These are phyloP conservation scores for Zaprionus ornatus DNA, from an alignment of 1,140 invertebrate species.

Conservation along the genomic window DNA sequence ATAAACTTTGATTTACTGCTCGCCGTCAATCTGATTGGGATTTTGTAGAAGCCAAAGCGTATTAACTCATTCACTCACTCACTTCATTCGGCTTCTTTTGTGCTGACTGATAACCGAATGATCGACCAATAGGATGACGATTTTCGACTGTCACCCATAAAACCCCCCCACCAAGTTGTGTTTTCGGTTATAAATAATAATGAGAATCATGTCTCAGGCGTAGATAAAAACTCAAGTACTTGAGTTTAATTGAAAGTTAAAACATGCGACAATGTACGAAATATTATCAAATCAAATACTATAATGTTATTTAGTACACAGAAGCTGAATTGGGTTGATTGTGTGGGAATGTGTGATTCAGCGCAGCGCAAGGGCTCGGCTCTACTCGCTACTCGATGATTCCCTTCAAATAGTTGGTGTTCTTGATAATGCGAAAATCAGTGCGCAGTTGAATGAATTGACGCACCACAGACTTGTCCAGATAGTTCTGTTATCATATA, in stretches of 20 bases:
- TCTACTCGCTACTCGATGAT: slow-evolving; percentile 70
- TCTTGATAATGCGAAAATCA: slow-evolving; percentile 86
- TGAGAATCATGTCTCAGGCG: slow-evolving; percentile 15
- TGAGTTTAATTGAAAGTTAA: slow-evolving; percentile 67
- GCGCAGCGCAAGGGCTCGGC: neutral
- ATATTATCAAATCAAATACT: slow-evolving; percentile 29
- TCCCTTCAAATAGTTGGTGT: slow-evolving; percentile 76
- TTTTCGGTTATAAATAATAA: slow-evolving; percentile 15
- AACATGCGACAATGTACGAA: slow-evolving; percentile 22
- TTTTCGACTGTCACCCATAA: slow-evolving; percentile 15
- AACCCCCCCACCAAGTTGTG: neutral
- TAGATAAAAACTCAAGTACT: slow-evolving; percentile 66
- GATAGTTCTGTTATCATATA: slow-evolving; percentile 88
- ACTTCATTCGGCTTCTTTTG: neutral
- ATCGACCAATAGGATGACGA: slow-evolving; percentile 21
- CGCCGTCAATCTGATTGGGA: slow-evolving; percentile 28
- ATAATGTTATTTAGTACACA: slow-evolving; percentile 43
- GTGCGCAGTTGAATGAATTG: slow-evolving; percentile 97
- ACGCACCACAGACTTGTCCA: slow-evolving; percentile 93
- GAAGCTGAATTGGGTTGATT: slow-evolving; percentile 27
- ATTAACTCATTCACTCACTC: neutral
- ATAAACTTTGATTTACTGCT: slow-evolving; percentile 73
- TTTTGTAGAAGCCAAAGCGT: neutral
- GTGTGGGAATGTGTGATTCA: slow-evolving; percentile 73
- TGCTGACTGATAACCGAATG: slow-evolving; percentile 46